These are phyloP conservation scores for Indicator maculatus DNA, from an alignment of 2,113 vertebrate species.

Conservation along the genomic window DNA sequence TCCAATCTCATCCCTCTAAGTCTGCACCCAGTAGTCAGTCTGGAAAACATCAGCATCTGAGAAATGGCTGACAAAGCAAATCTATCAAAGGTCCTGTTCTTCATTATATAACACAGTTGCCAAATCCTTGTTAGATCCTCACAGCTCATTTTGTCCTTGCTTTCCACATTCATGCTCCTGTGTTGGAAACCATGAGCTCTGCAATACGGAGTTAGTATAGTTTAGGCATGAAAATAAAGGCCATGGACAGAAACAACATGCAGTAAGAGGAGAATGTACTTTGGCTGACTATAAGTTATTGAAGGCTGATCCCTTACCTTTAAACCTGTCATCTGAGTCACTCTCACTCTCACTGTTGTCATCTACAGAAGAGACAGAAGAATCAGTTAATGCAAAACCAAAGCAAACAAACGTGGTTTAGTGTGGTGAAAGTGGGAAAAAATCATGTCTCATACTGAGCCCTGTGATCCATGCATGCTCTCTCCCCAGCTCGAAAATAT, in stretches of 20 bases:
- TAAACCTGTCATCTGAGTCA: constrained; percentile 98
- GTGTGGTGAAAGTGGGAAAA: neutral
- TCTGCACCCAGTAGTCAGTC: constrained; percentile 17
- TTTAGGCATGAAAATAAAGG: neutral
- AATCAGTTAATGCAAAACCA: constrained; percentile 41
- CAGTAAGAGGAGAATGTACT: neutral
- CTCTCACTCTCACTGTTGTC: constrained; percentile 99
- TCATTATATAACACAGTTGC: constrained; percentile 4
- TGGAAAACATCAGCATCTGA: constrained; percentile 33
- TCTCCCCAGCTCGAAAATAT: neutral
- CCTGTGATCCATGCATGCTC: neutral
- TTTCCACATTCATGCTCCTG: neutral
- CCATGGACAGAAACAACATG: neutral
- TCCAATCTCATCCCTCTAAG: neutral
- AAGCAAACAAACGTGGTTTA: constrained; percentile 14
- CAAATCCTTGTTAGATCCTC: constrained; percentile 30
- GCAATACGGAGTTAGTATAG: neutral
- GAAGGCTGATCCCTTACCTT: constrained; percentile 84
- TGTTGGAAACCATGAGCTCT: neutral
- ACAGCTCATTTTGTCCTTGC: constrained; percentile 15
- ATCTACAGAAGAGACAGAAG: constrained; percentile 82
- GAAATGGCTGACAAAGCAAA: constrained; percentile 28
- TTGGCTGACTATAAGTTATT: neutral
- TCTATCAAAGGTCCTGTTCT: constrained; percentile 40
- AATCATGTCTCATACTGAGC: neutral